Percentiles rank a stretch among this genome's conserved stretches.
These are phyloP conservation scores for Macaria notata DNA, from an alignment of 2,888 invertebrate genomes.

Conservation along the genomic window DNA sequence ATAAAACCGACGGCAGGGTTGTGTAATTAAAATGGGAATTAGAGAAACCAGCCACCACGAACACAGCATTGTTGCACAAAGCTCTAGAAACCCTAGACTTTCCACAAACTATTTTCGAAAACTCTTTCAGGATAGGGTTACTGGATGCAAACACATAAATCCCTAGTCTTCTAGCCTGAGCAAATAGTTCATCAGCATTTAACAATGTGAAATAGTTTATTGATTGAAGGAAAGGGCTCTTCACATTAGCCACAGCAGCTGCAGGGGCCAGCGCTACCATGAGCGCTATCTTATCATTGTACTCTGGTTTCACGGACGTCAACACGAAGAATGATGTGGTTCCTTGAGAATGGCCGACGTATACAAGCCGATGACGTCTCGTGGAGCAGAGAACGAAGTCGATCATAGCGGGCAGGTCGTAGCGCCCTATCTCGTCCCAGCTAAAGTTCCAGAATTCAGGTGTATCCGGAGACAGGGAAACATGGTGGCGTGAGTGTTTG, in stretches of 20 bases:
- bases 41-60: constrained; percentile 28
- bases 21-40: constrained; percentile 28
- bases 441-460: constrained; percentile 84
- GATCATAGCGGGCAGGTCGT: constrained; percentile 89
- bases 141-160: constrained; percentile 10
- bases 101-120: constrained; percentile 24
- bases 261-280: constrained; percentile 49
- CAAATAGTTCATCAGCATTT: constrained; percentile 1
- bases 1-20: constrained; percentile 31
- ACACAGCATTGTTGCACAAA: constrained; percentile 30
- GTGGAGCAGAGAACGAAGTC: constrained; percentile 84
- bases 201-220: constrained; percentile 20
- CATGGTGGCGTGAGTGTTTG: constrained; percentile 81
- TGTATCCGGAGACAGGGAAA: constrained; percentile 48
- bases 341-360: constrained; percentile 88
- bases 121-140: constrained; percentile 11
- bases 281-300: constrained; percentile 82
- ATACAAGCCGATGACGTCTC: constrained; percentile 81
- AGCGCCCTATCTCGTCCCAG: constrained; percentile 89
- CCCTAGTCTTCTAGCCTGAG: constrained; percentile 1
- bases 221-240: constrained; percentile 31
- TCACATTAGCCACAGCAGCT: constrained; percentile 39
- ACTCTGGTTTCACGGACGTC: constrained; percentile 81
- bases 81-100: constrained; percentile 21
- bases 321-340: constrained; percentile 84